Conservation (phyloP, 2,888 invertebrate species). For the Dione vanillae region DNA sequence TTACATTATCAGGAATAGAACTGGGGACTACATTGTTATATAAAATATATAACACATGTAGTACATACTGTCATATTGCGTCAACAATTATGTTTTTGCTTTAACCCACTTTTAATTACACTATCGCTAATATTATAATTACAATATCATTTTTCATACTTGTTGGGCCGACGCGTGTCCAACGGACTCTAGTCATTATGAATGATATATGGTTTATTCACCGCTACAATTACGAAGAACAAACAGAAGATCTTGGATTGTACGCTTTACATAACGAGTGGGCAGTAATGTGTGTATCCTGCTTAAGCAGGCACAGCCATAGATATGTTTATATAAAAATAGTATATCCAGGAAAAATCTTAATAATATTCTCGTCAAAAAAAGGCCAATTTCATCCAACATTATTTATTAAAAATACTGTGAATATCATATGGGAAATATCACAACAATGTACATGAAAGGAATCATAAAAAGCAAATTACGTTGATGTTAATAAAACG, state of each 20-base stretch:
- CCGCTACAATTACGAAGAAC: conserved; percentile 50
- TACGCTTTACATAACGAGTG: conserved; percentile 53
- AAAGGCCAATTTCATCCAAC: too few species aligned
- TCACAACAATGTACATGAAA: conserved; percentile 17
- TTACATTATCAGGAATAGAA: not conserved
- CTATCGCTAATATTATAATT: conserved; percentile 20
- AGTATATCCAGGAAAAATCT: conserved; percentile 10
- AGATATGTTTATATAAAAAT: not conserved
- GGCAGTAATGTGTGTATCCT: conserved; percentile 54
- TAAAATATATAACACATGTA: not conserved
- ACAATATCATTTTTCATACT: conserved; percentile 26
- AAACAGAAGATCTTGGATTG: conserved; percentile 52
- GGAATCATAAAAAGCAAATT: conserved; percentile 19
- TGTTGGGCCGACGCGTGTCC: conserved; percentile 48
- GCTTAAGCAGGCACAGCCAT: conserved; percentile 1
- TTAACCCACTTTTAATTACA: not conserved
- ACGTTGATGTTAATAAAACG: conserved; percentile 21
- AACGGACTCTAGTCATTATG: conserved; percentile 37
- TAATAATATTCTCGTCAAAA: conserved; percentile 13
- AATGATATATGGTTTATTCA: conserved; percentile 45
- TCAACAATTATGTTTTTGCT: too few species aligned
- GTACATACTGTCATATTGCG: not conserved
- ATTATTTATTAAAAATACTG: conserved; percentile 16
- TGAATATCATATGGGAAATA: conserved; percentile 9
- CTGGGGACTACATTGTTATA: too few species aligned